These are phyloP conservation scores for Drosophila erecta DNA, from an alignment of 1,140 invertebrate genomes.

Conservation along the genomic window DNA sequence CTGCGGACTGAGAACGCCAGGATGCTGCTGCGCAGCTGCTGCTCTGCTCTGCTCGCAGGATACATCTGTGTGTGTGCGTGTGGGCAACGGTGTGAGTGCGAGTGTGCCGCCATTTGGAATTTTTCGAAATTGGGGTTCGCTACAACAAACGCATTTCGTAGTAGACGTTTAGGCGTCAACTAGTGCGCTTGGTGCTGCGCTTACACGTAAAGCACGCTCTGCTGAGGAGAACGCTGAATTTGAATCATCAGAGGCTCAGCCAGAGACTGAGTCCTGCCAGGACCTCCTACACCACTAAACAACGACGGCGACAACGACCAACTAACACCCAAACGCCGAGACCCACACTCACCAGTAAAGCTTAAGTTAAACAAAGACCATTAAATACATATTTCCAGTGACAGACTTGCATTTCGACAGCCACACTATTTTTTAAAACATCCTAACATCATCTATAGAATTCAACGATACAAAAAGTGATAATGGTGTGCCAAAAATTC, in stretches of 20 bases:
- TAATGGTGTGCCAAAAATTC: conserved; percentile 54
- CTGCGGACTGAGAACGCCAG: conserved; percentile 38
- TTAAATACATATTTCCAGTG: background rate
- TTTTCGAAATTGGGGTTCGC: conserved; percentile 85
- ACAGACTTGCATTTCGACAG: conserved; percentile 9
- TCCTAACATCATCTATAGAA: conserved; percentile 9
- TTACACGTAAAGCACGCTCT: conserved; percentile 71
- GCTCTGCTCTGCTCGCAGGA: conserved; percentile 29
- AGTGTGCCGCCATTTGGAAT: conserved; percentile 84
- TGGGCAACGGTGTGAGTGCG: conserved; percentile 34
- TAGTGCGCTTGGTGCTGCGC: conserved; percentile 85
- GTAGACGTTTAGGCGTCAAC: conserved; percentile 85
- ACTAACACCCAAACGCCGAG: conserved; percentile 18
- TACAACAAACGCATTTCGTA: conserved; percentile 85
- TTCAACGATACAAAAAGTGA: conserved; percentile 60
- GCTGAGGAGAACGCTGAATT: conserved; percentile 50
- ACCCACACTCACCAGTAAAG: conserved; percentile 24
- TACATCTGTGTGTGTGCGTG: conserved; percentile 17
- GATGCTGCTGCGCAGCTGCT: conserved; percentile 55
- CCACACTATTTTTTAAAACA: conserved; percentile 53
- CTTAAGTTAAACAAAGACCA: conserved; percentile 10
- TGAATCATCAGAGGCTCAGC: conserved; percentile 6
- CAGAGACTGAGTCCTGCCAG: conserved; percentile 19
- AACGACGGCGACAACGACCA: conserved; percentile 5
- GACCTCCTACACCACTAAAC: conserved; percentile 13